phyloP scores from a whole-genome alignment of 2,113 vertebrate genomes.

The Bos indicus region DNA sequence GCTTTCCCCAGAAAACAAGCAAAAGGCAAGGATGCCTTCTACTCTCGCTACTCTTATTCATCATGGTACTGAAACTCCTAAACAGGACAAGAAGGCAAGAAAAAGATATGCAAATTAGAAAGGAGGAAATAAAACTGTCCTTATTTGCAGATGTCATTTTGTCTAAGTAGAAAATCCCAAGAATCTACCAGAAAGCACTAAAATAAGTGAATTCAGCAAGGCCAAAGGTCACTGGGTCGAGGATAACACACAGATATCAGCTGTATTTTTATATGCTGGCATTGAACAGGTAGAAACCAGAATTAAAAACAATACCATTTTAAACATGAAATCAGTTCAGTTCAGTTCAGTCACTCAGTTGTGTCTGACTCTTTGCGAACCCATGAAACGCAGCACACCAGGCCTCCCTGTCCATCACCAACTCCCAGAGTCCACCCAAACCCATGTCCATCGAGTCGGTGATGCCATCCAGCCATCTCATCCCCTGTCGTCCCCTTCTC shows the following conservation, averaged over 20 bases:
- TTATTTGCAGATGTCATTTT: background rate
- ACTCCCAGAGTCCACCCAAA: too few species aligned
- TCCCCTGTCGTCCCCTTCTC: too few species aligned
- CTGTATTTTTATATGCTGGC: conserved; percentile 8
- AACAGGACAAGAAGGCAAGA: background rate
- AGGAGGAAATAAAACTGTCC: background rate
- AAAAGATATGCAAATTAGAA: background rate
- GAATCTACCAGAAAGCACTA: background rate
- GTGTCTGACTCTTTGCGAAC: fast-evolving
- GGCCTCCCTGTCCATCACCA: too few species aligned
- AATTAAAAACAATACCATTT: background rate
- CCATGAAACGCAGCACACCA: too few species aligned
- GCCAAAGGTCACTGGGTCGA: background rate
- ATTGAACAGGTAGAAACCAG: background rate
- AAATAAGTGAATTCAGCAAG: background rate
- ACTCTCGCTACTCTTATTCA: background rate
- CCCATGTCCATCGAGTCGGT: too few species aligned
- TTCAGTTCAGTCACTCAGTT: too few species aligned
- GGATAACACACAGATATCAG: background rate
- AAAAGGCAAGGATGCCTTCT: background rate
- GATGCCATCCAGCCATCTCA: too few species aligned
- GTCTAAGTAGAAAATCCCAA: background rate
- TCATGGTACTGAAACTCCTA: background rate
- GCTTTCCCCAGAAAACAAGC: background rate
- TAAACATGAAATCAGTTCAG: background rate